A percentile compares a stretch with the other conserved stretches of the same genome.
Conservation (phyloP, 2,113 vertebrate species). For the Bubalus kerabau region DNA sequence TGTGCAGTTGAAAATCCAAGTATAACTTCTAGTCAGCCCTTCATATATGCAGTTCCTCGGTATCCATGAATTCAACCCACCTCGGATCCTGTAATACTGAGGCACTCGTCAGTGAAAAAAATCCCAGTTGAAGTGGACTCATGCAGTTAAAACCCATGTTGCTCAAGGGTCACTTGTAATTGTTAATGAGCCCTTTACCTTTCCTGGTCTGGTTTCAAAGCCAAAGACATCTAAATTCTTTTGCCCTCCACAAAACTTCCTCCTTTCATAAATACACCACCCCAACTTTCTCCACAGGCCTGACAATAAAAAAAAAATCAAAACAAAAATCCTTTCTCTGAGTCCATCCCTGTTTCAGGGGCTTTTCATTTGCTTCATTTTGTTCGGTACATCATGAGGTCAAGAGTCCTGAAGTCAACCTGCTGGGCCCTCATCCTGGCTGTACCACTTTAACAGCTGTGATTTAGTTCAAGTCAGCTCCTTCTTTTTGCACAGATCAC, state of each 20-base stretch:
- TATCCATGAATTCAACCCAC: not conserved
- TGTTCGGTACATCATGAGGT: not conserved
- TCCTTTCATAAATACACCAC: not conserved
- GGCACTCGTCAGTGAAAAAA: not conserved
- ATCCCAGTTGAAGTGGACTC: not conserved
- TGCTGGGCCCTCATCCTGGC: not conserved
- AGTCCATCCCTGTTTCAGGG: not conserved
- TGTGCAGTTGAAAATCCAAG: not conserved
- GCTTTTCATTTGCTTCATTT: not conserved
- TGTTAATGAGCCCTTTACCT: not conserved
- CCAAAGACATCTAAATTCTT: not conserved
- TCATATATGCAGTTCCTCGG: accelerated
- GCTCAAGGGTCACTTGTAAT: not conserved
- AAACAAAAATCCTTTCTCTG: not conserved
- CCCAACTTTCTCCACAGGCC: not conserved
- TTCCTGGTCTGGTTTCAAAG: not conserved
- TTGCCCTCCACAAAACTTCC: not conserved
- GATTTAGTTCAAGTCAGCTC: not conserved
- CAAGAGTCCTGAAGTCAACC: not conserved
- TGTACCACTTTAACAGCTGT: not conserved
- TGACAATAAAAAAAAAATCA: not conserved
- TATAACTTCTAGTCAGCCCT: not conserved
- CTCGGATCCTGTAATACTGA: not conserved
- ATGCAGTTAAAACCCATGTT: not conserved
- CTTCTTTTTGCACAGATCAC: not conserved